These are phyloP conservation scores for Sarcophaga peregrina DNA, from an alignment of 1,140 invertebrate species.

Conservation along the genomic window DNA sequence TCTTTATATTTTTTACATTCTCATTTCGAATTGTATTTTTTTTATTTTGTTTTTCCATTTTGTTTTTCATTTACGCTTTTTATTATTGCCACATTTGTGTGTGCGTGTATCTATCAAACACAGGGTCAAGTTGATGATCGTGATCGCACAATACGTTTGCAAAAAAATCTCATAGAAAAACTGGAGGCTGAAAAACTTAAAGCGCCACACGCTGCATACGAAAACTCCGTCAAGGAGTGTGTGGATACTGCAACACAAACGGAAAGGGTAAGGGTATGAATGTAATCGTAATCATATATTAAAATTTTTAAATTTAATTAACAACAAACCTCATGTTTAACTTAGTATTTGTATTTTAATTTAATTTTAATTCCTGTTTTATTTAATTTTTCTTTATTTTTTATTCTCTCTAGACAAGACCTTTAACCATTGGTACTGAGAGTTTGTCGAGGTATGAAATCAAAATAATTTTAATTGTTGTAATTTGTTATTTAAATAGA, in stretches of 20 bases:
- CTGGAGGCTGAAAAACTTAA: constrained; percentile 65
- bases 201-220: constrained; percentile 37
- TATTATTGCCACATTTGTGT: neutral
- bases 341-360: neutral
- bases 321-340: neutral
- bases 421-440: constrained; percentile 69
- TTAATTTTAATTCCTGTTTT: neutral
- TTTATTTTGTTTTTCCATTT: neutral
- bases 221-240: constrained; percentile 54
- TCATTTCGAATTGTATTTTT: neutral
- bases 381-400: constrained; percentile 29
- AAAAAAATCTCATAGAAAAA: constrained; percentile 73
- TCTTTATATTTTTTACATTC: neutral
- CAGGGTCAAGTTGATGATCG: constrained; percentile 77
- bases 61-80: neutral
- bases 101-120: neutral
- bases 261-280: constrained; percentile 72
- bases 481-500: neutral
- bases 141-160: constrained; percentile 75
- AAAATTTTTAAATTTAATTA: neutral
- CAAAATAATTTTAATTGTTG: neutral
- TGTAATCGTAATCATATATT: neutral
- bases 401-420: constrained; percentile 69
- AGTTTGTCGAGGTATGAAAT: constrained; percentile 61
- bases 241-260: constrained; percentile 80